Conservation (phyloP, 1,140 invertebrate genomes). For the Chironomus striatipennis region DNA sequence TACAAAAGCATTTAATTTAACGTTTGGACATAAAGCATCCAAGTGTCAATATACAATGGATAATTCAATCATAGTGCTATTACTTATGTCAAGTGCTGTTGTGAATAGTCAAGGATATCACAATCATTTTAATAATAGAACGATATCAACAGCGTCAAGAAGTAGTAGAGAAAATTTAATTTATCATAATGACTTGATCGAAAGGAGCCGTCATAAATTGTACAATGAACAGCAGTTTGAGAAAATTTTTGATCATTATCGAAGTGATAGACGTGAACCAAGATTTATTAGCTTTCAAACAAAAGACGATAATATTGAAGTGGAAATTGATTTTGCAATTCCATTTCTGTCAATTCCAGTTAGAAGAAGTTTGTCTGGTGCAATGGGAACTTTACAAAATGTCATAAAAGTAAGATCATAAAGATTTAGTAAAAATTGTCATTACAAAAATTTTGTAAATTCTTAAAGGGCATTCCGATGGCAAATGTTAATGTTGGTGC, state of each 20-base stretch:
- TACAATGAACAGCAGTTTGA: neutral
- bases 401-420: neutral
- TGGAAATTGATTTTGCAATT: conserved; percentile 17
- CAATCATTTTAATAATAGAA: neutral
- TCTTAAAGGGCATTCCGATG: conserved; percentile 26
- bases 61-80: neutral
- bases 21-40: neutral
- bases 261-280: conserved; percentile 16
- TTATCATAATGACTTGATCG: neutral
- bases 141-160: neutral
- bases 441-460: neutral
- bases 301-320: conserved; percentile 21
- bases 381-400: conserved; percentile 19
- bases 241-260: conserved; percentile 10
- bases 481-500: conserved; percentile 35
- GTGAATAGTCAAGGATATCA: neutral
- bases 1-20: neutral
- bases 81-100: neutral
- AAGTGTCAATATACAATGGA: conserved; percentile 1
- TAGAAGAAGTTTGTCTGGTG: neutral
- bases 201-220: neutral
- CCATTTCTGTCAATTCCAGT: conserved; percentile 16
- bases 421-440: neutral
- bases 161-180: neutral
- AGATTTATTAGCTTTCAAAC: conserved; percentile 19